These are phyloP conservation scores for Dendrocincla fuliginosa DNA, from an alignment of 2,797 vertebrate species.

Conservation along the genomic window DNA sequence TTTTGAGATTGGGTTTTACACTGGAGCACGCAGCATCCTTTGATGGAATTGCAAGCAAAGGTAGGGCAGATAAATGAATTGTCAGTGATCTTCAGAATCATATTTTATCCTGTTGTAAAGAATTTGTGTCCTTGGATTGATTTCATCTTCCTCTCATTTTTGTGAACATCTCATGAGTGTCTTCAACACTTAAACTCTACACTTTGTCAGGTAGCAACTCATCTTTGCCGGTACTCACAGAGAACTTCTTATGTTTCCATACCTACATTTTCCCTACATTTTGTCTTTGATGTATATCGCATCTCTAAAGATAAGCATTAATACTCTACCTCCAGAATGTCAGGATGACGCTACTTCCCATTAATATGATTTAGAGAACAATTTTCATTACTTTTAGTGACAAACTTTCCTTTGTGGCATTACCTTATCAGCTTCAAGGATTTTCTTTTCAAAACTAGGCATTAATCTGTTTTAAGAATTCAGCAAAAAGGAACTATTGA, in stretches of 20 bases:
- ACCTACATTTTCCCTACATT: background rate
- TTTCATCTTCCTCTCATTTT: background rate
- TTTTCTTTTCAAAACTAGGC: background rate
- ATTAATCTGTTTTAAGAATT: background rate
- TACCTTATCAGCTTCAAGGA: background rate
- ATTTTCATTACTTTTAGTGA: background rate
- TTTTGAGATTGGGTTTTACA: background rate
- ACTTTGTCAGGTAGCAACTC: background rate
- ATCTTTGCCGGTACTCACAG: background rate
- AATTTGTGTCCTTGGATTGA: background rate
- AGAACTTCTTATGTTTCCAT: background rate
- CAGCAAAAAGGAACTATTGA: background rate
- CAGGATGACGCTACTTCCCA: background rate
- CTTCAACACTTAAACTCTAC: background rate
- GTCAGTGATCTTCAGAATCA: background rate
- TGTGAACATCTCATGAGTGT: background rate
- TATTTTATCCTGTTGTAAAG: background rate
- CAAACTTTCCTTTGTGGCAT: background rate
- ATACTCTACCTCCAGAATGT: background rate
- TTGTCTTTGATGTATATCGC: background rate
- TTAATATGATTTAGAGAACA: background rate
- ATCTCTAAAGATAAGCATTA: background rate
- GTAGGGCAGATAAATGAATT: background rate
- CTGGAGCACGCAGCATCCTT: background rate
- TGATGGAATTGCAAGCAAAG: background rate